Evolutionary conservation across 1,140 invertebrate genomes (phyloP), one percentile per base, ranked within the genome.

Genomic region (Diabrotica virgifera): DNA sequence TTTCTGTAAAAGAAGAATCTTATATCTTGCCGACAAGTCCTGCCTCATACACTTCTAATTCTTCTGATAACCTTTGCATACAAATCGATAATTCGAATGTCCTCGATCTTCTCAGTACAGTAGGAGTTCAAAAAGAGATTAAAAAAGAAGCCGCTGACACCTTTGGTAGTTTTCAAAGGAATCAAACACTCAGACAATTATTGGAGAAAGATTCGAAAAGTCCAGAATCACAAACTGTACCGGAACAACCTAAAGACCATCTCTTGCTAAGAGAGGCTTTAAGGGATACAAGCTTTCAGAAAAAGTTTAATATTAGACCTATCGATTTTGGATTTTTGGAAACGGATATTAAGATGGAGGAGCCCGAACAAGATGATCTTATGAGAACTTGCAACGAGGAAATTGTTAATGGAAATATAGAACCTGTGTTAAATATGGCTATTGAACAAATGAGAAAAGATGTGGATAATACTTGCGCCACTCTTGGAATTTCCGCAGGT

Each of bases 401-500:
- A 38, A 80, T 89, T 51, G 84, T 84, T n/a, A 82, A 85, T 36
- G 88, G 89, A 70, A 86, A 89, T 71, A 90, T 95, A 66, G 92
- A 93, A 76, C 90, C 91, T 6, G 89, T 94, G 11, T 84, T 94
- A 14, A 91, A 88, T 61, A 81, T 95, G 75, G 92, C 92, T 6
- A 90, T 94, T 69, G 91, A 94, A 72, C 90, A 94, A 74, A 86
- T 92, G 62, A 89, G 91, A 65, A 88, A 89, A 71, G 92, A 94
- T 76, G 91, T 94, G 38, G 88, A 91, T 70, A 90, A 88, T 72
- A 93, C 91, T 3, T 95, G 92, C 76, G 86, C 87, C 5, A 85
- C 90, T 61, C 84, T 95, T 67, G 90, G 90, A 74, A 95, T 95
- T 78, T 90, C 92, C 76, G 87, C 89, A 80, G 92, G 93, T 95